Evolutionary conservation across 2,113 vertebrate species (phyloP).

Genomic region (Nothocercus nigrocapillus): DNA sequence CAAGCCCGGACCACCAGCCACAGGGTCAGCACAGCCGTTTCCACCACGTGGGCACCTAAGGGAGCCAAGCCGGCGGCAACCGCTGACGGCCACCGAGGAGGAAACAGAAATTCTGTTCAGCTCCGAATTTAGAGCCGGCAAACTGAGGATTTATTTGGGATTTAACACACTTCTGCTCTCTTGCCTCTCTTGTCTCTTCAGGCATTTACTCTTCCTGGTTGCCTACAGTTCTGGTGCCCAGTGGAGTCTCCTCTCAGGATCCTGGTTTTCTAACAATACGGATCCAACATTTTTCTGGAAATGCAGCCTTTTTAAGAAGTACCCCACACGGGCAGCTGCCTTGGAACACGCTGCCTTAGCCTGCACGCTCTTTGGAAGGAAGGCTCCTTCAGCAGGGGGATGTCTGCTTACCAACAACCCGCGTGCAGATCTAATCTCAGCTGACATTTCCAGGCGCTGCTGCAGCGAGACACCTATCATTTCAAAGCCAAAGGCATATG

Average conservation of each 20-base stretch:
- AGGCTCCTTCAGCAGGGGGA: background rate
- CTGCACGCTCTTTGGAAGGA: background rate
- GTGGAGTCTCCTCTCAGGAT: background rate
- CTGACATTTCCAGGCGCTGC: slow-evolving; percentile 39
- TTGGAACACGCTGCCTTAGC: slow-evolving; percentile 13
- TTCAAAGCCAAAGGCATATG: slow-evolving; percentile 24
- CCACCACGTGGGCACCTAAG: accelerated
- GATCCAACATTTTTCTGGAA: background rate
- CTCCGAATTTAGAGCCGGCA: background rate
- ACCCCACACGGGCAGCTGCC: background rate
- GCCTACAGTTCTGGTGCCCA: background rate
- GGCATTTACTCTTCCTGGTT: background rate
- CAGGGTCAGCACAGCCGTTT: background rate
- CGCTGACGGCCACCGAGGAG: background rate
- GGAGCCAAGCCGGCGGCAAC: background rate
- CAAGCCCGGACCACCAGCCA: background rate
- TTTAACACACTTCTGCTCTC: background rate
- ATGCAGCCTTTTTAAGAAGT: background rate
- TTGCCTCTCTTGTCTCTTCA: background rate
- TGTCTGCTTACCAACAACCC: background rate
- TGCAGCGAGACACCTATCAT: background rate
- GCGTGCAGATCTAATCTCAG: slow-evolving; percentile 20
- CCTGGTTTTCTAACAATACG: background rate
- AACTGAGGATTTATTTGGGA: background rate
- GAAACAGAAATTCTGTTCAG: background rate